Evolutionary conservation across 1,140 invertebrate genomes (phyloP).

Genomic region (Meteorus sp.): DNA sequence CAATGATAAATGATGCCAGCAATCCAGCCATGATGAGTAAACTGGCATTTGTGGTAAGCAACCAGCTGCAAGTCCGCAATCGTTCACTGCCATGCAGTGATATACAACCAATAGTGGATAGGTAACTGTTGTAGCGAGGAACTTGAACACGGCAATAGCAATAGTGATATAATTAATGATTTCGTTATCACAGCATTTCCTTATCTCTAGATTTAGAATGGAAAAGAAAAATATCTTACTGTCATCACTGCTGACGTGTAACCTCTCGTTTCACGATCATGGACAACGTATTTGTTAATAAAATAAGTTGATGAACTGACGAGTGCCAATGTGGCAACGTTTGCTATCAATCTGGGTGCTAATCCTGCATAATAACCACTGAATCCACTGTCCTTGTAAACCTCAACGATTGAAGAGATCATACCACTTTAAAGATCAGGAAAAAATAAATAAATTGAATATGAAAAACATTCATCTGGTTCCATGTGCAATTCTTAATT

Average conservation of each 20-base stretch:
- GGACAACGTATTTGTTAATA: constrained; percentile 77
- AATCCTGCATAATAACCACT: constrained; percentile 83
- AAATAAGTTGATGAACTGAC: constrained; percentile 74
- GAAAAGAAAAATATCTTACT: constrained; percentile 48
- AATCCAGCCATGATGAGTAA: constrained; percentile 77
- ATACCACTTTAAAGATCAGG: constrained; percentile 64
- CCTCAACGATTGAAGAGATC: constrained; percentile 72
- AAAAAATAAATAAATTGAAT: constrained; percentile 16
- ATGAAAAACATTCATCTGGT: background rate
- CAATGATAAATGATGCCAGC: constrained; percentile 74
- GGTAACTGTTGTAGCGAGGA: constrained; percentile 74
- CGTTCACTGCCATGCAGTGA: constrained; percentile 82
- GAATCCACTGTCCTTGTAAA: constrained; percentile 82
- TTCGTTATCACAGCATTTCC: too few relatives aligned
- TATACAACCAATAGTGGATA: constrained; percentile 88
- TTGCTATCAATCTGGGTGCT: constrained; percentile 78
- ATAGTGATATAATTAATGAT: constrained; percentile 30
- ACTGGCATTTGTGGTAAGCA: constrained; percentile 78
- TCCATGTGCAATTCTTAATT: background rate
- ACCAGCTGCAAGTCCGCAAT: constrained; percentile 75
- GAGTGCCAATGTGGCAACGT: constrained; percentile 72
- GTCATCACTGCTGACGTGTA: constrained; percentile 63
- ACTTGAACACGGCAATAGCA: too few relatives aligned
- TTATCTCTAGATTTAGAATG: too few relatives aligned
- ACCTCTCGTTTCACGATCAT: constrained; percentile 71